phyloP scores from a whole-genome alignment of 2,888 invertebrate genomes.

The Gymnocheta viridis region DNA sequence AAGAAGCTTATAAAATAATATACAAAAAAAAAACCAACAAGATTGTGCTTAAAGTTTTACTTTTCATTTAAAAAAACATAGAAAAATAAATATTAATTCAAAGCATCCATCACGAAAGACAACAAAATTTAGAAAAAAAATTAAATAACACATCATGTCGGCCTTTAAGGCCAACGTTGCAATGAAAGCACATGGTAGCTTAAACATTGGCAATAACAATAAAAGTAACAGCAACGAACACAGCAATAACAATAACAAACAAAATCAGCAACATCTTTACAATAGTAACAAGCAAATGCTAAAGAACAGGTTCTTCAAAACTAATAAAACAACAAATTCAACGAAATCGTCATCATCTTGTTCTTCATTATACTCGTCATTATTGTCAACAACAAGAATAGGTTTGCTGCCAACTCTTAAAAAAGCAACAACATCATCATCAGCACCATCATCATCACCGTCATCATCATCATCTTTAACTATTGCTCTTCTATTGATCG shows the following conservation, averaged over 20 bases:
- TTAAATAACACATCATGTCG: slow-evolving; percentile 74
- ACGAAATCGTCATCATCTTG: slow-evolving; percentile 49
- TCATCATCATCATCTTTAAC: slow-evolving; percentile 67
- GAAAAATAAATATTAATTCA: background rate
- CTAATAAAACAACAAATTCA: slow-evolving; percentile 44
- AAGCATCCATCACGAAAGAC: slow-evolving; percentile 32
- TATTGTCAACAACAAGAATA: slow-evolving; percentile 46
- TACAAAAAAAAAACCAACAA: background rate
- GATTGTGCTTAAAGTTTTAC: slow-evolving; percentile 25
- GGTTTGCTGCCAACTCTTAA: background rate
- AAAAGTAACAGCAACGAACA: slow-evolving; percentile 30
- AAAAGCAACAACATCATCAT: slow-evolving; percentile 44
- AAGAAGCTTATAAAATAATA: slow-evolving; percentile 7
- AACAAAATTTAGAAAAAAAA: slow-evolving; percentile 40
- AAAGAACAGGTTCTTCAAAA: slow-evolving; percentile 68
- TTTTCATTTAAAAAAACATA: slow-evolving; percentile 44
- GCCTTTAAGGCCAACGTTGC: slow-evolving; percentile 78
- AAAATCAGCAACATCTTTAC: slow-evolving; percentile 26
- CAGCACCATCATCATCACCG: slow-evolving; percentile 46
- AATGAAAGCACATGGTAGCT: slow-evolving; percentile 69
- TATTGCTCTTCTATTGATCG: slow-evolving; percentile 73
- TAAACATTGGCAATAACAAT: slow-evolving; percentile 54
- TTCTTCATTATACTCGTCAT: slow-evolving; percentile 14
- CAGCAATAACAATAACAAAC: slow-evolving; percentile 35
- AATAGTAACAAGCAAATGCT: slow-evolving; percentile 45